Percentiles rank a stretch among this genome's conserved stretches.
Conservation (phyloP, 2,797 vertebrate species). For the Chelonia mydas region DNA sequence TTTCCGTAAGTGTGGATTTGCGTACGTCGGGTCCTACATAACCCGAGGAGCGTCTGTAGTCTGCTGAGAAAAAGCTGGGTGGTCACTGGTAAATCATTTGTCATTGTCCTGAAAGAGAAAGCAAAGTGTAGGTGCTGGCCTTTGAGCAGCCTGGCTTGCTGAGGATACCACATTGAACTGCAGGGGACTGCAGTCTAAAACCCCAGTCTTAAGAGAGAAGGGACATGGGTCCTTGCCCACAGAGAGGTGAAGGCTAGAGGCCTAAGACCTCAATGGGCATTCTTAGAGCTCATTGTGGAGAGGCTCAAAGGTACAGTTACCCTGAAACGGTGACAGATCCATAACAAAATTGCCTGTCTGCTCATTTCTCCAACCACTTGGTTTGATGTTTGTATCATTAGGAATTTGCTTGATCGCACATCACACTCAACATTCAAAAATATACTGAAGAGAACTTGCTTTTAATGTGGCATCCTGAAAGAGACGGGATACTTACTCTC, state of each 20-base stretch:
- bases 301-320: neutral
- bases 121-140: neutral
- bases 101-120: neutral
- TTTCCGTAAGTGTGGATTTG: too few species aligned
- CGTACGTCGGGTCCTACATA: too few species aligned
- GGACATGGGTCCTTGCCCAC: neutral
- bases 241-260: neutral
- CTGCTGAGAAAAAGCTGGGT: neutral
- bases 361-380: neutral
- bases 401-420: constrained; percentile 33
- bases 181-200: neutral
- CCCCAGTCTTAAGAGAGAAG: neutral
- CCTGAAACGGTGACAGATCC: neutral
- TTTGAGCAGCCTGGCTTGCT: neutral
- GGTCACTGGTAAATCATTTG: neutral
- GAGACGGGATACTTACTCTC: neutral
- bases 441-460: constrained; percentile 31
- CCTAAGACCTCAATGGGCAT: neutral
- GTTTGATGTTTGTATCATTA: neutral
- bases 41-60: too few species aligned
- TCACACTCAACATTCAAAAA: constrained; percentile 1
- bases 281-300: neutral
- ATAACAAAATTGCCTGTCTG: neutral
- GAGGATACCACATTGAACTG: neutral
- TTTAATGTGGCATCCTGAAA: neutral